These are phyloP conservation scores for Leptinotarsa tumamoca DNA, from an alignment of 2,888 invertebrate genomes.

Conservation along the genomic window DNA sequence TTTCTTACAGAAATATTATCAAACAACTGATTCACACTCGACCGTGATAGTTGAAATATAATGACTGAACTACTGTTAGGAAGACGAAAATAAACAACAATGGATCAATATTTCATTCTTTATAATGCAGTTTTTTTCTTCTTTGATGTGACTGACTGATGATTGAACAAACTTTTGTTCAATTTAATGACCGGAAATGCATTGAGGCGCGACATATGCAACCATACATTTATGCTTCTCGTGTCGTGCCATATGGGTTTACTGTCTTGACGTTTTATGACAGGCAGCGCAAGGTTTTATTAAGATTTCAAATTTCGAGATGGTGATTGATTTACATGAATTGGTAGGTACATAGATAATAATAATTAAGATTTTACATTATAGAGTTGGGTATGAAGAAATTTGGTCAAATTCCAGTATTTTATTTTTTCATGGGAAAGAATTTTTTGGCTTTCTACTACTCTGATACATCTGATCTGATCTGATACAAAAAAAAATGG, in stretches of 20 bases:
- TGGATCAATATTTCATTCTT: neutral
- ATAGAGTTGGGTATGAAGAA: no score
- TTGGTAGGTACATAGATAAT: neutral
- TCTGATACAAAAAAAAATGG: no score
- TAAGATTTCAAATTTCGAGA: neutral
- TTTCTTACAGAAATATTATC: no score
- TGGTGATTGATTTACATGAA: neutral
- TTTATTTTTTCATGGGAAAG: no score
- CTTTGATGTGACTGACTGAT: conserved; percentile 27
- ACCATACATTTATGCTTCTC: conserved; percentile 39
- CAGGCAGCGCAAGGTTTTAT: neutral
- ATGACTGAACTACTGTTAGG: neutral
- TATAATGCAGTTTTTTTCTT: neutral
- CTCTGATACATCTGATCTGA: no score
- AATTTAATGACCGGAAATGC: conserved; percentile 50
- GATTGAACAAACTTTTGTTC: conserved; percentile 34
- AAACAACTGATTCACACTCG: no score
- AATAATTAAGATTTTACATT: no score
- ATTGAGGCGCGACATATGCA: conserved; percentile 44
- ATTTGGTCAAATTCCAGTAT: no score
- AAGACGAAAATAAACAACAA: neutral
- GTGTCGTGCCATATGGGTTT: neutral
- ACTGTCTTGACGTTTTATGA: conserved; percentile 16
- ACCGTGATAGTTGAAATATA: neutral
- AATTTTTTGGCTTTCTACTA: no score